Conservation (phyloP, 2,888 invertebrate genomes). For the Tromatobia lineatoria region DNA sequence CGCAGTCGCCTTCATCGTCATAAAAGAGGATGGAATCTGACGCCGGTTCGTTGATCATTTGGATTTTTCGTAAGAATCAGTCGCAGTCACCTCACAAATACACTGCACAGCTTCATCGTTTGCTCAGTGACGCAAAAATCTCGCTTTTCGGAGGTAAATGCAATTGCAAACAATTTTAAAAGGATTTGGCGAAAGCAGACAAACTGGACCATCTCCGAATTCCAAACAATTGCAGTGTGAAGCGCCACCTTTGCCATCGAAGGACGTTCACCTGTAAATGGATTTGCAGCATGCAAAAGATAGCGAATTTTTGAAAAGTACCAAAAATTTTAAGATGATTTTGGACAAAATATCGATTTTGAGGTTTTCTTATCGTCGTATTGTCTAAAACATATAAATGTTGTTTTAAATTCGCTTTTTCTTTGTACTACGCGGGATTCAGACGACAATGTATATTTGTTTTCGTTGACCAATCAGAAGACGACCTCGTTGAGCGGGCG, state of each 20-base stretch:
- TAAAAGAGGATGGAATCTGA: slow-evolving; percentile 59
- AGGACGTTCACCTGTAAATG: background rate
- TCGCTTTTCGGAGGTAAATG: background rate
- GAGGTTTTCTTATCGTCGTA: too few relatives aligned
- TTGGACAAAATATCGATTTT: too few relatives aligned
- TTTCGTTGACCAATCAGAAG: too few relatives aligned
- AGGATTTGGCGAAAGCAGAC: slow-evolving; percentile 6
- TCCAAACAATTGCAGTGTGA: slow-evolving; percentile 7
- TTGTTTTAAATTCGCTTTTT: too few relatives aligned
- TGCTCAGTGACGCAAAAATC: background rate
- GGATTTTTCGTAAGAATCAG: background rate
- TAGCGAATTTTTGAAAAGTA: too few relatives aligned
- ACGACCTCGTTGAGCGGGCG: too few relatives aligned
- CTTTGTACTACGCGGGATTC: too few relatives aligned
- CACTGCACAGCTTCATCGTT: background rate
- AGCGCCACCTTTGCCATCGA: slow-evolving; percentile 10
- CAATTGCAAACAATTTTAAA: background rate
- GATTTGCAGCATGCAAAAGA: too few relatives aligned
- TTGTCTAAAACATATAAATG: too few relatives aligned
- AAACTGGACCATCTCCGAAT: background rate
- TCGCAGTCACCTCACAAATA: background rate
- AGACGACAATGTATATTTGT: too few relatives aligned
- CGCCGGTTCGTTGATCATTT: slow-evolving; percentile 51
- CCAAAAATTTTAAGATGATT: too few relatives aligned
- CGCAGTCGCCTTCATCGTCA: slow-evolving; percentile 75